A percentile compares a stretch with the other conserved stretches of the same genome.
Evolutionary conservation across 2,113 vertebrate genomes (phyloP).

Genomic region (Trinectes maculatus): DNA sequence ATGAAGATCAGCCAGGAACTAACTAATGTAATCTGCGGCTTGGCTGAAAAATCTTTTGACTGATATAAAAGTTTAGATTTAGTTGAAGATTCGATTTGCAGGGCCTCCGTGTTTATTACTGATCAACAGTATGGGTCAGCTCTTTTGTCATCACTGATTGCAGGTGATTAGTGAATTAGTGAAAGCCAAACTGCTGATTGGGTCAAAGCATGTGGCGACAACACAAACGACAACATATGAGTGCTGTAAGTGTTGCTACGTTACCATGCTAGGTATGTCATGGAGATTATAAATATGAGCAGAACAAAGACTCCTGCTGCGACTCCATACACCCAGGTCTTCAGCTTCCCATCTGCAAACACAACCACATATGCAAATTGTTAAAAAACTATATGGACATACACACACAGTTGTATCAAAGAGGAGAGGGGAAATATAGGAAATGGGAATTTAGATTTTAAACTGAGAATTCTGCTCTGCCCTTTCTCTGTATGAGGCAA

Average conservation of each 20-base stretch:
- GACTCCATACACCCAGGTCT: conserved; percentile 99
- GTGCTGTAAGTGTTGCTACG: conserved; percentile 46
- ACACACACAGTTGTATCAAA: not conserved
- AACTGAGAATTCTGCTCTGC: too few relatives aligned
- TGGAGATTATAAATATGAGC: conserved; percentile 96
- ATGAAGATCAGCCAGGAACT: too few relatives aligned
- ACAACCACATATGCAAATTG: not conserved
- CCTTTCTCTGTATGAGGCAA: too few relatives aligned
- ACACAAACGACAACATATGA: not conserved
- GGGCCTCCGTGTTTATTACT: too few relatives aligned
- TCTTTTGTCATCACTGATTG: conserved; percentile 23
- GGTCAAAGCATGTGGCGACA: not conserved
- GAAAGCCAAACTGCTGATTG: not conserved
- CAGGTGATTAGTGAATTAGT: not conserved
- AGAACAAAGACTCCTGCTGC: conserved; percentile 96
- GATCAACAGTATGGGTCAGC: too few relatives aligned
- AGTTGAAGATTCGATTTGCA: too few relatives aligned
- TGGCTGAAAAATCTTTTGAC: too few relatives aligned
- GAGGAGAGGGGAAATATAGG: too few relatives aligned
- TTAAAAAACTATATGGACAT: not conserved
- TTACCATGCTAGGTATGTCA: conserved; percentile 99
- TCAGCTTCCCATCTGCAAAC: conserved; percentile 91
- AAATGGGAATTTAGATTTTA: too few relatives aligned
- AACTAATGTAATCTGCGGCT: too few relatives aligned
- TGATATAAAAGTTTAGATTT: too few relatives aligned